A percentile compares a stretch with the other conserved stretches of the same genome.
Evolutionary conservation across 2,797 vertebrate genomes (phyloP).

Genomic region (Trematomus bernacchii): DNA sequence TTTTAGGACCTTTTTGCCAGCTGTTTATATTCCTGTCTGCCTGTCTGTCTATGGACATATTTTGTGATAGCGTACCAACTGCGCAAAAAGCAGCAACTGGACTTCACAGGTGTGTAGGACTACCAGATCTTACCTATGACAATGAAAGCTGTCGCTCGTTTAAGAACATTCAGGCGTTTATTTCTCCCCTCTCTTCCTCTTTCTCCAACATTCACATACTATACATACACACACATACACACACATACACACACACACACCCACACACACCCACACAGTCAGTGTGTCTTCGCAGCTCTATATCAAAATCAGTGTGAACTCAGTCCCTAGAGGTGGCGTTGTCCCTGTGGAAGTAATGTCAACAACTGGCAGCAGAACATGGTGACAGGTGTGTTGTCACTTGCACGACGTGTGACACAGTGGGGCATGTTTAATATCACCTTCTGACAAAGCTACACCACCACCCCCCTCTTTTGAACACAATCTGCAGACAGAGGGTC

Average conservation of each 20-base stretch:
- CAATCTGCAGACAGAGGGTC: accelerated
- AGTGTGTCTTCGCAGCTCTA: not conserved
- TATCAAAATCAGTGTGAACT: constrained; percentile 7
- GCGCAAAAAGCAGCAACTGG: too few species aligned
- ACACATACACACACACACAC: too few species aligned
- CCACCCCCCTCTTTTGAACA: not conserved
- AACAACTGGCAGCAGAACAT: not conserved
- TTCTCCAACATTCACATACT: not conserved
- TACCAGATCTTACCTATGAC: too few species aligned
- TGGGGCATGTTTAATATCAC: not conserved
- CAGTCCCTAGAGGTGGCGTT: not conserved
- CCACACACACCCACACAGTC: not conserved
- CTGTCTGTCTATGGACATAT: too few species aligned
- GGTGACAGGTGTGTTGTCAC: constrained; percentile 6
- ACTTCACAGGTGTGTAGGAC: too few species aligned
- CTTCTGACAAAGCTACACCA: not conserved
- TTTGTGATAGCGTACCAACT: too few species aligned
- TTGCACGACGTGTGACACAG: not conserved
- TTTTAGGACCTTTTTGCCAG: too few species aligned
- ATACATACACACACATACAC: too few species aligned
- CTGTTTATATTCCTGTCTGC: too few species aligned
- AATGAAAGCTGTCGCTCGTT: constrained; percentile 15
- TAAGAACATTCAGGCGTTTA: constrained; percentile 9
- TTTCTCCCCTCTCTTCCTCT: not conserved
- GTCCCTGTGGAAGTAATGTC: constrained; percentile 18